Percentiles rank a stretch among this genome's conserved stretches.
Evolutionary conservation across 2,888 invertebrate genomes (phyloP).

Genomic region (Maniola hyperantus): DNA sequence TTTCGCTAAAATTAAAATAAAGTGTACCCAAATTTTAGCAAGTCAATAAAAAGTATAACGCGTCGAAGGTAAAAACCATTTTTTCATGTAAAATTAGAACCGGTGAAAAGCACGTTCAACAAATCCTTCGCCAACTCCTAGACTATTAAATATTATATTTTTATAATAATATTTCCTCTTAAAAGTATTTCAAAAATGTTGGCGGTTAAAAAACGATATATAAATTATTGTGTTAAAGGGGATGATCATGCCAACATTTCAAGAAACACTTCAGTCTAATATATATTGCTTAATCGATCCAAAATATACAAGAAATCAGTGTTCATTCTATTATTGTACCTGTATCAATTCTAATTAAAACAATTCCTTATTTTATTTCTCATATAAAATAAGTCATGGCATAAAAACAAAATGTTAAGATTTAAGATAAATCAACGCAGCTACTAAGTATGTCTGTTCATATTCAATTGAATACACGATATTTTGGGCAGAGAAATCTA

Average conservation of each 20-base stretch:
- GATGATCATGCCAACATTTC: conserved; percentile 62
- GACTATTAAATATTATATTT: conserved; percentile 14
- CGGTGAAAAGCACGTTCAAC: background rate
- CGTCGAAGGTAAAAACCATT: background rate
- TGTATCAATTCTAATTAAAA: conserved; percentile 62
- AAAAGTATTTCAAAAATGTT: conserved; percentile 74
- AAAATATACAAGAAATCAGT: conserved; percentile 71
- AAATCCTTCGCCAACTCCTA: conserved; percentile 3
- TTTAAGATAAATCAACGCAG: conserved; percentile 38
- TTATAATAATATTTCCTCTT: conserved; percentile 27
- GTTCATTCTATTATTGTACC: conserved; percentile 59
- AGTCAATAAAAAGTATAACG: background rate
- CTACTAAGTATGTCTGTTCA: conserved; percentile 22
- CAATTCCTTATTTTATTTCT: conserved; percentile 62
- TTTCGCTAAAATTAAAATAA: no score
- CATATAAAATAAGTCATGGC: conserved; percentile 56
- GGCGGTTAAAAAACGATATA: conserved; percentile 56
- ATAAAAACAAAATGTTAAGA: conserved; percentile 55
- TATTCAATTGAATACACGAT: background rate
- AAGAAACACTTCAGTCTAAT: conserved; percentile 77
- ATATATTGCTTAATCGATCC: conserved; percentile 76
- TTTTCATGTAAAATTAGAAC: background rate
- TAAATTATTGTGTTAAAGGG: conserved; percentile 62
- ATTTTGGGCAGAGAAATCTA: conserved; percentile 2
- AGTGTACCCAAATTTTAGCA: no score